Conservation (phyloP, 2,797 vertebrate species). For the Rhinatrema bivittatum region DNA sequence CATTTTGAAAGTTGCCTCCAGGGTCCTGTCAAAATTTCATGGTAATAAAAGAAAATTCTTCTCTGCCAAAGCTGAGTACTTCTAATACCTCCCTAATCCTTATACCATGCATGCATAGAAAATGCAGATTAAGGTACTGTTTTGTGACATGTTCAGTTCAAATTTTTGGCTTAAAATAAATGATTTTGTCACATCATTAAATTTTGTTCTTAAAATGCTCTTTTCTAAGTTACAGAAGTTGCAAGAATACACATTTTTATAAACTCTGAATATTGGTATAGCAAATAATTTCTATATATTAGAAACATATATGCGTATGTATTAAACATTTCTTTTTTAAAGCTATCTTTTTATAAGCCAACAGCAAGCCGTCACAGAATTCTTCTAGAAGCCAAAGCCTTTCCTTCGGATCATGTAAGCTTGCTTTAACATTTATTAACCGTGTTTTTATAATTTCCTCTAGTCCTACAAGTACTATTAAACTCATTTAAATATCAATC, state of each 20-base stretch:
- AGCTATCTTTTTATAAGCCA: constrained; percentile 93
- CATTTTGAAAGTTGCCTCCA: not conserved
- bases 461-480: constrained; percentile 31
- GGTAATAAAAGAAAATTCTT: not conserved
- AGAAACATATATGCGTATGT: too few relatives aligned
- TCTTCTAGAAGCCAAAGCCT: constrained; percentile 83
- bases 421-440: constrained; percentile 40
- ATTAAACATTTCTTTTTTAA: constrained; percentile 28
- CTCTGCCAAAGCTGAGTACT: not conserved
- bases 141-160: too few relatives aligned
- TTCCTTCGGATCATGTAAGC: constrained; percentile 93
- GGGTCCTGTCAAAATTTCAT: not conserved
- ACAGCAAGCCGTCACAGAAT: constrained; percentile 77
- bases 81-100: not conserved
- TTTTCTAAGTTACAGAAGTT: too few relatives aligned
- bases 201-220: too few relatives aligned
- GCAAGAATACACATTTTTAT: too few relatives aligned
- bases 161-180: not conserved
- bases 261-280: too few relatives aligned
- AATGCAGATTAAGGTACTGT: not conserved
- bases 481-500: constrained; percentile 39
- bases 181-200: not conserved
- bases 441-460: constrained; percentile 44
- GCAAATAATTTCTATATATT: too few relatives aligned
- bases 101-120: not conserved